Evolutionary conservation across 2,888 invertebrate species (phyloP).

Genomic region (Synanthedon vespiformis): DNA sequence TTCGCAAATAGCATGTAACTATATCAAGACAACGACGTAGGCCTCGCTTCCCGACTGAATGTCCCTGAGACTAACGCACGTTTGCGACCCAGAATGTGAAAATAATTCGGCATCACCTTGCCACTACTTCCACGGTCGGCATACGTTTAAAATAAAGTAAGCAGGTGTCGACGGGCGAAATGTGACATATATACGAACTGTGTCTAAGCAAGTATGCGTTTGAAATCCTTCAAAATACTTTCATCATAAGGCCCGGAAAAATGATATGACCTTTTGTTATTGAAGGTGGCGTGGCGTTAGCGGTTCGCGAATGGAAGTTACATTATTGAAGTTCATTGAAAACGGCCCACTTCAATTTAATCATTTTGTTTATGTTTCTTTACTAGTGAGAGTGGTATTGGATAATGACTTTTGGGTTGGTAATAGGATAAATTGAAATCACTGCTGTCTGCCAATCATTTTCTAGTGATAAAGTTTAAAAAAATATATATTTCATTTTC

Average conservation of each 20-base stretch:
- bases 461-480: too few relatives aligned
- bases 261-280: background rate
- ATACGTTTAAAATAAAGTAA: slow-evolving; percentile 52
- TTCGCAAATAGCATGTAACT: slow-evolving; percentile 15
- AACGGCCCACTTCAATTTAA: background rate
- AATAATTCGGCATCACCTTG: slow-evolving; percentile 64
- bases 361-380: background rate
- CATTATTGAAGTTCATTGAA: background rate
- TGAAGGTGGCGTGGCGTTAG: background rate
- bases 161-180: slow-evolving; percentile 49
- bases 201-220: too few relatives aligned
- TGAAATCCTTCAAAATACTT: too few relatives aligned
- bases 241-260: too few relatives aligned
- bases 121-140: slow-evolving; percentile 45
- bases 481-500: too few relatives aligned
- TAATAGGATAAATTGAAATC: background rate
- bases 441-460: background rate
- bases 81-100: slow-evolving; percentile 61
- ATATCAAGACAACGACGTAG: slow-evolving; percentile 21
- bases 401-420: too few relatives aligned
- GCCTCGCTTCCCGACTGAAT: slow-evolving; percentile 20
- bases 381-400: too few relatives aligned
- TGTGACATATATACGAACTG: slow-evolving; percentile 7
- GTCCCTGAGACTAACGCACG: slow-evolving; percentile 60
- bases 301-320: background rate